Evolutionary conservation across 1,140 invertebrate genomes (phyloP), one percentile per base, ranked within the genome.

Genomic region (Aphelinus certus): DNA sequence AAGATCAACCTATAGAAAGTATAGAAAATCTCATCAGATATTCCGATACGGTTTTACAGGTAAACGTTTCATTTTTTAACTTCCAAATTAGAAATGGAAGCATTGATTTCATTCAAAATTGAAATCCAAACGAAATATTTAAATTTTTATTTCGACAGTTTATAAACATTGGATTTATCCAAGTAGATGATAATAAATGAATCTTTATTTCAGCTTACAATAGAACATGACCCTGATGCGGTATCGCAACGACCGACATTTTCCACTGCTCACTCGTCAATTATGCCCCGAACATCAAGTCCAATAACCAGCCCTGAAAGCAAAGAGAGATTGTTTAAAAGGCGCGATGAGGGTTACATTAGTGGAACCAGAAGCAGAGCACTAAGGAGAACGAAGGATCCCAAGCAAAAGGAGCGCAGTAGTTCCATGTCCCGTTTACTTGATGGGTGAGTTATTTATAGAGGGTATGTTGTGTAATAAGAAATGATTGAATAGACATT

Each of bases 221-320:
- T 97, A 78, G 96, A 97, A 85, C 95, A 96, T 80, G 95, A 96
- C 86, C 95, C 95, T 47, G 93, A 93, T 74, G 89, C 92, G n/a
- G 84, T 93, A 3, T 91, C 89, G 66, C 81, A 86, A 42, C 81
- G 83, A 76, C 87, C 86, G 49, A 84, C 82, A 67, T 89, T 87
- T 79, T 81, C 84, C 3, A 84, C 83, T 66, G 81, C 80, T 26
- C 83, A 86, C 47, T 83, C 88, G 62, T 81, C 86, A 9, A 83
- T 84, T 78, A 71, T 88, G 64, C 84, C 86, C 42, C 83, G 82
- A n/a, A 82, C 83, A 48, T 73, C 78, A 7, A 87, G 82, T 81
- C 83, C 86, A 67, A 84, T 79, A 82, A 80, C 82, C 7, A 88
- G 82, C 73, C 87, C 87, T 58, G 89, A 88, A 47, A 89, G 84